Evolutionary conservation across 2,888 invertebrate species (phyloP).

Genomic region (Dryomyza anilis): DNA sequence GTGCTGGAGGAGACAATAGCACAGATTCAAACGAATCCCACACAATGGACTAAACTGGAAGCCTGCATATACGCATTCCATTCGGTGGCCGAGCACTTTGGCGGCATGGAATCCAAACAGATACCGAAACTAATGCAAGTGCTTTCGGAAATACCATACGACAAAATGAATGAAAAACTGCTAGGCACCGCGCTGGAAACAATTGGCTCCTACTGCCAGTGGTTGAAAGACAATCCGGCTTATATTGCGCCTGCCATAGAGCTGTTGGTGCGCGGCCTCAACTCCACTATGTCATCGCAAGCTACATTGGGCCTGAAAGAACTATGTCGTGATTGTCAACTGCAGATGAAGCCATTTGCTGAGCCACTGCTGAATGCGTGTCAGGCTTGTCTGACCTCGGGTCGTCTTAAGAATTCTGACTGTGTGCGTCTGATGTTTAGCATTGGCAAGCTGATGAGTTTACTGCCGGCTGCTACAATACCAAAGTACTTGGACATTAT

Average conservation of each 20-base stretch:
- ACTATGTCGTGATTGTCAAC: conserved; percentile 79
- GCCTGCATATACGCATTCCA: conserved; percentile 71
- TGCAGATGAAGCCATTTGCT: conserved; percentile 76
- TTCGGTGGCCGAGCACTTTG: conserved; percentile 69
- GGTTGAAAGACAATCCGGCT: conserved; percentile 77
- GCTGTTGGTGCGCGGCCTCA: conserved; percentile 71
- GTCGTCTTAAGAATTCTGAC: conserved; percentile 70
- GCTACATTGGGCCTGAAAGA: conserved; percentile 90
- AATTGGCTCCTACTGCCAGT: conserved; percentile 83
- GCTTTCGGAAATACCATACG: conserved; percentile 69
- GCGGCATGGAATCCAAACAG: conserved; percentile 65
- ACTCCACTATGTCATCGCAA: conserved; percentile 73
- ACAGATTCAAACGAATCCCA: conserved; percentile 57
- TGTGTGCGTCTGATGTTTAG: conserved; percentile 76
- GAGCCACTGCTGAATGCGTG: conserved; percentile 76
- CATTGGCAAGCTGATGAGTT: conserved; percentile 74
- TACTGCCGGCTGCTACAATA: conserved; percentile 68
- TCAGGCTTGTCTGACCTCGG: conserved; percentile 66
- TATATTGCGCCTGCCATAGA: conserved; percentile 72
- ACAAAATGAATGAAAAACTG: conserved; percentile 67
- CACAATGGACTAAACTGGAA: conserved; percentile 68
- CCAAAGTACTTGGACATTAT: conserved; percentile 73
- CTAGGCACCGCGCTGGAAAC: conserved; percentile 77
- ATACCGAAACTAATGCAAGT: conserved; percentile 68
- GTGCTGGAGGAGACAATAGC: conserved; percentile 67